Evolutionary conservation across 1,140 invertebrate genomes (phyloP), one percentile per base, ranked within the genome.

Genomic region (Epicauta chinensis): DNA sequence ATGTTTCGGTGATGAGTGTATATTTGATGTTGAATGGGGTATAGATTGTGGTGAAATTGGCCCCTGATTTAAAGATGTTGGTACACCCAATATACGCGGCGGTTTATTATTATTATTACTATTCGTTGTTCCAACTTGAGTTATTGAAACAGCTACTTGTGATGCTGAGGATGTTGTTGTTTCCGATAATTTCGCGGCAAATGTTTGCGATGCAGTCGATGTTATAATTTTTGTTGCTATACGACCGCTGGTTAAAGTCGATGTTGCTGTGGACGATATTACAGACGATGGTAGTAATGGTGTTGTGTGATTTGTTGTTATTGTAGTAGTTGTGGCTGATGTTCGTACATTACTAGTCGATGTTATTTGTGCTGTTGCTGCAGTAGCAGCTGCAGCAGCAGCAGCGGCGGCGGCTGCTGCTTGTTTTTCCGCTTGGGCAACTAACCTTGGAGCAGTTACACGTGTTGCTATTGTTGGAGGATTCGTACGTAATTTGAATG

Each of bases 121-220:
- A 23, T 23, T 23, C 23, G 23, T 23, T 23, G 23, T 23, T 23
- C 23, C 23, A 23, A 7, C 4, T 23, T 23, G 23, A 23, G 7
- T 23, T 5, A 7, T 23, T 23, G 23, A 23, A 23, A 23, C 23
- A 23, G 7, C 7, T 23, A 23, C 4, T 3, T 23, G 23, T 23
- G 23, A 5, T 23, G 23, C 7, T 23, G 23, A 23, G 4, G 23
- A 23, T 23, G 23, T 34, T 34, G 32, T n/a, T 34, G 32, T 34
- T 34, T 77, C 78, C 2, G 77, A 77, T 34, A 82, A 64, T 65
- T 82, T 82, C 1, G 78, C 78, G 34, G 81, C 79, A 65, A 81
- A 83, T 4, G 81, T 80, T 63, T 81, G 78, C 14, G 73, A 71
- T 2, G 75, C 71, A 15, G 67, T 62, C 41, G 71, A 74, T 11